Evolutionary conservation across 2,113 vertebrate species (phyloP), one percentile per base, ranked within the genome.

Genomic region (Brachionichthys hirsutus): DNA sequence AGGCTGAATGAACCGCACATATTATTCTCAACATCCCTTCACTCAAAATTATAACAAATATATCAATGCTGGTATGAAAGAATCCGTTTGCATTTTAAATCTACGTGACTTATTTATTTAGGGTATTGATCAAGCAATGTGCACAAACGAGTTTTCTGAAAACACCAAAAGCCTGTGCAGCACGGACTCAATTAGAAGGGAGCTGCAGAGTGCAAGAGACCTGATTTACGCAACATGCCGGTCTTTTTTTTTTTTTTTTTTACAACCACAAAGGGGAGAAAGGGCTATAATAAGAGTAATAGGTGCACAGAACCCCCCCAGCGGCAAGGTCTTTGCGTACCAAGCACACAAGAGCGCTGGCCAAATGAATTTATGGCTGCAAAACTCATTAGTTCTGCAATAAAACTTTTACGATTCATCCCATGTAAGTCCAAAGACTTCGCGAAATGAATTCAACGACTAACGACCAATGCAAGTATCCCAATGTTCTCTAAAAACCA

Each of bases 321-420:
- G 81, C 76, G 82, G 82, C 68, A 80, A 85, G 74, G 80, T 85
- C 85, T 81, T 67, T 81, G 73, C 72, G 63, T 13, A 58, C 60
- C 70, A 73, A 83, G 78, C 82, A 81, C 86, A 87, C 87, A 83
- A 82, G 67, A 81, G 74, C 75, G 68, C 77, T 68, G 82, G 73
- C 75, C 82, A 85, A 90, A 89, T 89, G 76, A 87, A 90, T 91
- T 90, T 91, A 88, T 83, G 86, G 82, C 86, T 81, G 76, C 72
- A 84, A 78, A 89, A 89, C 86, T 91, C 87, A 91, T 89, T 90
- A 91, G 84, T 85, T 88, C 85, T 78, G 79, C 85, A 89, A 93
- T 96, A 96, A 96, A 97, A 94, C 88, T 94, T 95, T 95, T 94
- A 97, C 92, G 94, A 90, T 93, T 89, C 91, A 93, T 94, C 93